Evolutionary conservation across 2,797 vertebrate genomes (phyloP), one percentile per base, ranked within the genome.

Genomic region (Periophthalmus magnuspinnatus): DNA sequence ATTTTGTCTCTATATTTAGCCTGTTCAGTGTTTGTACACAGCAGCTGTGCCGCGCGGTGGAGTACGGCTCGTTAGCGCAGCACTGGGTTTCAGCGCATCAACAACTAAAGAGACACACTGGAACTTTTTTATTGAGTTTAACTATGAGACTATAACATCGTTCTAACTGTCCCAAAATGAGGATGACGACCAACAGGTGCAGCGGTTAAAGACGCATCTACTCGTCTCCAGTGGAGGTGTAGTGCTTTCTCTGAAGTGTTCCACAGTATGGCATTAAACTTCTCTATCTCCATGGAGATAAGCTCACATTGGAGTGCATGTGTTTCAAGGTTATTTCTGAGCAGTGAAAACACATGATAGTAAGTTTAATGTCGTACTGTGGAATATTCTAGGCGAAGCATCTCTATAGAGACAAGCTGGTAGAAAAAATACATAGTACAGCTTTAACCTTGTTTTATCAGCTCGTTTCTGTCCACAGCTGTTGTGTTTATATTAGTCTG

Each of bases 401-500:
- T 45, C 41, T 45, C 5, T 5, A 45, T 14, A 14, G 41, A 45
- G 0, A 3, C 13, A 45, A 14, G 41, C 41, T n/a, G 17, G 47
- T 48, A 19, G 16, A 11, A 55, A 55, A 22, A 5, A 11, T 22
- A 22, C 21, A 22, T 5, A 55, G 52, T 55, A 9, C 52, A 55
- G 21, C 13, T 57, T 57, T 28, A 14, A 28, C 55, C 24, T 57
- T 57, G 55, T 16, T 50, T 50, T 13, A 55, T 24, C 21, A 22
- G 54, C 32, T 57, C 56, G 24, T 57, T 57, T 57, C 24, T 0
- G 5, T n/a, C n/a, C n/a, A n/a, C 55, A 32, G 14, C 55, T 32
- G 14, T 60, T 0, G 4, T 58, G 81, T 60, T 70, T 66, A 22
- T 80, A 67, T 71, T 59, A 54, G 45, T 17, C 24, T 14, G 22